Evolutionary conservation across 1,140 invertebrate species (phyloP).

Genomic region (Atta texana): DNA sequence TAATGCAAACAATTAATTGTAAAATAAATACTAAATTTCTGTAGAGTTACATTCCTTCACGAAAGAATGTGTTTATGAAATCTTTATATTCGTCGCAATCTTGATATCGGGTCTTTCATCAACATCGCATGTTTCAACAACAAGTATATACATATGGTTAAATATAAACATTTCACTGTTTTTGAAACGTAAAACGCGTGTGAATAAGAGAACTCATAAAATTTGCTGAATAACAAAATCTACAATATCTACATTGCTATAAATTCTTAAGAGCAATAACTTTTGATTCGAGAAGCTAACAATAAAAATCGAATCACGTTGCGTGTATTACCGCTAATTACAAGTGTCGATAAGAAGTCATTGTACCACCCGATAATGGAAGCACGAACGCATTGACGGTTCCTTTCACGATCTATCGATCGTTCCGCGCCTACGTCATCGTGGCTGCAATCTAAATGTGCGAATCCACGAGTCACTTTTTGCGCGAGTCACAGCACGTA

Average conservation of each 20-base stretch:
- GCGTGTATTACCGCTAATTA: not conserved
- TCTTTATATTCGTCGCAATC: not conserved
- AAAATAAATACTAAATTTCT: not conserved
- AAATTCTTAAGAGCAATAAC: not conserved
- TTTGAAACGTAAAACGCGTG: not conserved
- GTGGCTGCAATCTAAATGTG: slow-evolving; percentile 28
- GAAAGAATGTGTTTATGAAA: not conserved
- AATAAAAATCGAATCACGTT: not conserved
- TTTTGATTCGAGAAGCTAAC: not conserved
- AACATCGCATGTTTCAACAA: not conserved
- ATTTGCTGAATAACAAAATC: not conserved
- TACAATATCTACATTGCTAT: not conserved
- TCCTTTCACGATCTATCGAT: slow-evolving; percentile 34
- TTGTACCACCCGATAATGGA: not conserved
- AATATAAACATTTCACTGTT: slow-evolving; percentile 25
- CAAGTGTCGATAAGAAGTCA: not conserved
- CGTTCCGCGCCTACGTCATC: slow-evolving; percentile 24
- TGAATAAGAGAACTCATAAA: not conserved
- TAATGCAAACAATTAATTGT: not conserved
- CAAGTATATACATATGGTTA: not conserved
- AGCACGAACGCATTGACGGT: not conserved
- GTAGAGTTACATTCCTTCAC: not conserved
- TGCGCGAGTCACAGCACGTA: not conserved
- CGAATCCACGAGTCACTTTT: slow-evolving; percentile 38
- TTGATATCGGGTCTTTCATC: not conserved